Percentiles rank a stretch among this genome's conserved stretches.
These are phyloP conservation scores for Okapia johnstoni DNA, from an alignment of 2,113 vertebrate species.

Conservation along the genomic window DNA sequence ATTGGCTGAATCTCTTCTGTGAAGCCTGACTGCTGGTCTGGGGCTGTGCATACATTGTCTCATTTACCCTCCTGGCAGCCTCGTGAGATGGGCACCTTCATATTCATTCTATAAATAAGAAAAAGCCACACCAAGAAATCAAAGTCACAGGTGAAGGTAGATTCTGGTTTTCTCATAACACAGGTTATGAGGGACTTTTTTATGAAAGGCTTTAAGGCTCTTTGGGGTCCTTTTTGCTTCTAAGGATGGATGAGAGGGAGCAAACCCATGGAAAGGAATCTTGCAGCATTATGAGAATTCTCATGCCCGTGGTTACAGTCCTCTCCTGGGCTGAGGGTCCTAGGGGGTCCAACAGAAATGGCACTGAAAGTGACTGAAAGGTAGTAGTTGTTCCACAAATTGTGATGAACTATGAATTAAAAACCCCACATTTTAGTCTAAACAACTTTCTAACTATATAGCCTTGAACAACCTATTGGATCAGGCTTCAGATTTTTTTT, in stretches of 20 bases:
- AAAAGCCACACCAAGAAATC: background rate
- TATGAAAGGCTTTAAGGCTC: background rate
- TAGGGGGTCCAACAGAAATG: background rate
- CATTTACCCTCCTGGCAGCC: background rate
- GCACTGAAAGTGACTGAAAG: background rate
- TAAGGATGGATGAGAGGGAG: background rate
- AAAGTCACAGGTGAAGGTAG: background rate
- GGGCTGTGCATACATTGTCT: background rate
- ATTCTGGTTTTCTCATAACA: background rate
- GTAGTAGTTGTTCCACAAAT: background rate
- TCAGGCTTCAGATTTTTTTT: background rate
- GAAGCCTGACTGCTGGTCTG: background rate
- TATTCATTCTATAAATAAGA: background rate
- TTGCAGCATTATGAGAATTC: background rate
- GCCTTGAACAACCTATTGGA: background rate
- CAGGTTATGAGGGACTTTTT: background rate
- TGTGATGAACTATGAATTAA: background rate
- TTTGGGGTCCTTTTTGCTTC: background rate
- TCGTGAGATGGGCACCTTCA: background rate
- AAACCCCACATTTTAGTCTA: background rate
- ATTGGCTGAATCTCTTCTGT: background rate
- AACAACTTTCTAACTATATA: background rate
- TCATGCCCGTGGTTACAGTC: background rate
- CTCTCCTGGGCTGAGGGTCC: background rate
- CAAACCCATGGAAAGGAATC: background rate